Evolutionary conservation across 2,797 vertebrate species (phyloP).

Genomic region (Lagodon rhomboides): DNA sequence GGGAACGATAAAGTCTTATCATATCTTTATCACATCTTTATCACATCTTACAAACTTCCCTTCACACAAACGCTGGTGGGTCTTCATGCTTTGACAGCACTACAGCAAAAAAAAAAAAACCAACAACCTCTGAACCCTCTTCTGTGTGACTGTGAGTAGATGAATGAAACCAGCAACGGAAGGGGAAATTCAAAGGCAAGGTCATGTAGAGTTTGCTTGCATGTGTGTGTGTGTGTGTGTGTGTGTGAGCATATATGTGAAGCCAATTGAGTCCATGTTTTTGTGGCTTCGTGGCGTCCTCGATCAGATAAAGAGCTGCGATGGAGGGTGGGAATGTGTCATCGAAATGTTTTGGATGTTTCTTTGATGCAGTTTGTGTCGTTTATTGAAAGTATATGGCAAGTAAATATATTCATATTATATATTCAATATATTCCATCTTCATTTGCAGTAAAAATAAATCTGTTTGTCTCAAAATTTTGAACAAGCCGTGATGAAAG

Average conservation of each 20-base stretch:
- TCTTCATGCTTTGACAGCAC: not conserved
- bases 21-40: no score
- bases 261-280: conserved; percentile 8
- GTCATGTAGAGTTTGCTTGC: conserved; percentile 50
- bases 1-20: no score
- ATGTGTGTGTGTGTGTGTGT: not conserved
- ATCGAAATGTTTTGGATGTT: not conserved
- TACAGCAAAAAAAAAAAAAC: not conserved
- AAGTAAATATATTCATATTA: no score
- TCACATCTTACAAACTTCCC: not conserved
- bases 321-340: conserved; percentile 7
- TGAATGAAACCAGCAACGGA: conserved; percentile 51
- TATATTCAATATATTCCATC: no score
- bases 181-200: conserved; percentile 43
- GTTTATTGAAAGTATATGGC: not conserved
- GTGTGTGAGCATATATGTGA: conserved; percentile 2
- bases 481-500: no score
- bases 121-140: not conserved
- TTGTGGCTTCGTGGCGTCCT: conserved; percentile 14
- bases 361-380: conserved; percentile 2
- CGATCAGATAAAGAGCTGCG: conserved; percentile 41
- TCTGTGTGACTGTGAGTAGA: conserved; percentile 35
- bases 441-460: no score
- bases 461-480: no score
- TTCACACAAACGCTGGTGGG: not conserved